Evolutionary conservation across 1,140 invertebrate genomes (phyloP), one percentile per base, ranked within the genome.

Genomic region (Microplitis mediator): DNA sequence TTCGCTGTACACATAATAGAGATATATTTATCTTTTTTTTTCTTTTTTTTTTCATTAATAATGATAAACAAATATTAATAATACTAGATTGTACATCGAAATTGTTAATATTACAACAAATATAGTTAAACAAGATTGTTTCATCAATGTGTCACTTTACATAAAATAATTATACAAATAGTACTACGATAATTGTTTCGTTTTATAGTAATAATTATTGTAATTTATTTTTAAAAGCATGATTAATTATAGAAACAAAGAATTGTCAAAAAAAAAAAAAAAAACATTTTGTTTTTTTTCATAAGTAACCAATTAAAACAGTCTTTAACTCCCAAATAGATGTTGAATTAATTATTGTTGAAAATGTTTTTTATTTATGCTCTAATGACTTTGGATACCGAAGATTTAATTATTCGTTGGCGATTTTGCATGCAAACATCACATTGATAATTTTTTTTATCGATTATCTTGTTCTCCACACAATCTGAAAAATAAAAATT

Each of bases 401-500:
- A 75, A 68, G 83, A 76, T 76, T 84, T 86, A 69, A 78, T 60
- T 73, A 82, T 73, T 39, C 76, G 80, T 45, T 82, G 82, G 58
- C 81, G 78, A 73, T 67, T 80, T 67, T 83, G 76, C 71, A 80
- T 78, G 74, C 85, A 86, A 54, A 83, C 84, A 68, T 86, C 84
- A 84, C 85, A 86, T 65, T 81, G 77, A 77, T 85, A 87, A 78
- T 81, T 85, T 82, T 85, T 85, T 77, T 77, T 80, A 71, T 86
- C 84, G 79, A 85, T 79, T 78, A 52, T 71, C 78, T 84, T 87
- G 81, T 77, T 84, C 81, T 85, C 85, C 84, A 85, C 84, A 84
- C 84, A 87, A 39, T 78, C 85, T 87, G 75, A 58, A 83, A 79
- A 72, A 71, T 64, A 50, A 54, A 31, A 1, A 71, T 63, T 6